These are phyloP conservation scores for Drosophila leontia DNA, from an alignment of 1,140 invertebrate species.

Conservation along the genomic window DNA sequence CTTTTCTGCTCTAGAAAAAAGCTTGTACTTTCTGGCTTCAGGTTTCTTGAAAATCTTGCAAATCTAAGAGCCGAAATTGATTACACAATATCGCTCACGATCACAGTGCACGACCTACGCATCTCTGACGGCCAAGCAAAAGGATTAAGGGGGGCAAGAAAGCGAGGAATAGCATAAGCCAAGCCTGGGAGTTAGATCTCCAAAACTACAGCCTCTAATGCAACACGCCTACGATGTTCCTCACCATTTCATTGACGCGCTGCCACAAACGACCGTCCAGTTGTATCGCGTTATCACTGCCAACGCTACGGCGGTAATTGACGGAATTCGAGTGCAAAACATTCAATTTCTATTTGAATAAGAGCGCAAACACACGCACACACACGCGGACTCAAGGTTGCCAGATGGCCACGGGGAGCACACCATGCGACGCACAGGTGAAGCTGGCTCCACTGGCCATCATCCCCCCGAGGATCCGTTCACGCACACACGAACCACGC, in stretches of 20 bases:
- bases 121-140: constrained; percentile 21
- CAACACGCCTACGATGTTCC: not conserved
- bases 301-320: constrained; percentile 51
- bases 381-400: constrained; percentile 38
- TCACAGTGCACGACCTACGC: constrained; percentile 24
- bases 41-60: not conserved
- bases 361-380: constrained; percentile 53
- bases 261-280: not conserved
- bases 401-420: constrained; percentile 31
- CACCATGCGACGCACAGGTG: constrained; percentile 2
- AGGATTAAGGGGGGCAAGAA: not conserved
- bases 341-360: constrained; percentile 80
- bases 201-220: not conserved
- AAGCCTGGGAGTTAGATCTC: constrained; percentile 31
- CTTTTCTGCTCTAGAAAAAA: not conserved
- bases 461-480: constrained; percentile 6
- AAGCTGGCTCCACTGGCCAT: not conserved
- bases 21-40: not conserved
- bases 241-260: not conserved
- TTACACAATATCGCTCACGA: constrained; percentile 41
- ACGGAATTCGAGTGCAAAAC: constrained; percentile 62
- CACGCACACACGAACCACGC: not conserved
- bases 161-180: not conserved
- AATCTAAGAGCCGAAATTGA: constrained; percentile 2
- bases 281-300: constrained; percentile 31